Evolutionary conservation across 2,888 invertebrate species (phyloP).

Genomic region (Chrysolina haemoptera): DNA sequence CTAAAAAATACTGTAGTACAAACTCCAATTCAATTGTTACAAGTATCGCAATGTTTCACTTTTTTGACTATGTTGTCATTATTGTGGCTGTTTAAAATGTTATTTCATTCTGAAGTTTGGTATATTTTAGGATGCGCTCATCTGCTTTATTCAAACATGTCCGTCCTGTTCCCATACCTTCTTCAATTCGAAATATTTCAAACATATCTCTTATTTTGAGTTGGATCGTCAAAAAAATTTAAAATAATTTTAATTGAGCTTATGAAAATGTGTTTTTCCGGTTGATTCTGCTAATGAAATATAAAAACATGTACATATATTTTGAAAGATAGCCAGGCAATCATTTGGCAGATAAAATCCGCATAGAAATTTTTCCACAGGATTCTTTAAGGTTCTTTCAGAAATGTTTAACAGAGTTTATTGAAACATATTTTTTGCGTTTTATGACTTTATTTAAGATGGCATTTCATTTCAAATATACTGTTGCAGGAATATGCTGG

Average conservation of each 20-base stretch:
- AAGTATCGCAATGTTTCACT: not conserved
- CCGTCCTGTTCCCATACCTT: conserved; percentile 25
- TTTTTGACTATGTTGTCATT: not conserved
- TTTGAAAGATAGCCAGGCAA: not conserved
- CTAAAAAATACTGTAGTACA: not conserved
- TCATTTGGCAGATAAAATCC: not conserved
- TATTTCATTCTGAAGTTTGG: conserved; percentile 20
- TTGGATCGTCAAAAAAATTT: conserved; percentile 3
- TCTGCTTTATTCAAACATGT: conserved; percentile 35
- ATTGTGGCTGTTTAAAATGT: not conserved
- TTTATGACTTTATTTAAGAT: too few species aligned
- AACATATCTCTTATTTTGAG: not conserved
- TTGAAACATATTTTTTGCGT: too few species aligned
- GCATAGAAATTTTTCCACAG: too few species aligned
- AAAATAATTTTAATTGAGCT: conserved; percentile 38
- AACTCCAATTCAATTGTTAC: not conserved
- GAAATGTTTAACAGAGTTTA: too few species aligned
- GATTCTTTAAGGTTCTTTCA: too few species aligned
- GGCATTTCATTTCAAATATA: too few species aligned
- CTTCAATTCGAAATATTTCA: not conserved
- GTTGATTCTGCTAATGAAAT: conserved; percentile 2
- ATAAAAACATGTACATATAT: not conserved
- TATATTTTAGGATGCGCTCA: conserved; percentile 30
- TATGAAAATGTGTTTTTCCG: conserved; percentile 30
- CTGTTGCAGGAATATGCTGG: too few species aligned